Evolutionary conservation across 92 coral and sea anemone species (phyloP).

Genomic region (Ricordea florida): DNA sequence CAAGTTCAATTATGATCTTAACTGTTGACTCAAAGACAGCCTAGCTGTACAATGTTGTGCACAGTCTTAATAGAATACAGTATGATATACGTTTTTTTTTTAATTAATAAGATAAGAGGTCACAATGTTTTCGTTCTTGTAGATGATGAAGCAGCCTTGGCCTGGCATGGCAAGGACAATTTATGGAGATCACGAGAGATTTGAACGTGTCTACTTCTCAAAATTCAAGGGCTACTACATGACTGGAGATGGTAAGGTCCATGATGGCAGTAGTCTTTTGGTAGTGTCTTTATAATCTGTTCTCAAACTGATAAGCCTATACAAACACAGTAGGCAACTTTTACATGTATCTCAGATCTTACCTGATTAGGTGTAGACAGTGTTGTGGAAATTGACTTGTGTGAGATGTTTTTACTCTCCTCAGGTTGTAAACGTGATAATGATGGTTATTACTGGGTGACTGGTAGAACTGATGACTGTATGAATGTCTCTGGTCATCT

Average conservation of each 20-base stretch:
- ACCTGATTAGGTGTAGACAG: too few relatives aligned
- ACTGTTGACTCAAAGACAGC: too few relatives aligned
- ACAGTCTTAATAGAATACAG: too few relatives aligned
- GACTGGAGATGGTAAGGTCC: constrained; percentile 99
- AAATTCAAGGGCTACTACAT: constrained; percentile 93
- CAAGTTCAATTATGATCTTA: too few relatives aligned
- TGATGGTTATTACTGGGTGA: constrained; percentile 95
- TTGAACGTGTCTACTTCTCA: constrained; percentile 90
- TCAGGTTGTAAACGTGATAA: constrained; percentile 90
- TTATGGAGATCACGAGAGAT: constrained; percentile 89
- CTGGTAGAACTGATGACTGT: constrained; percentile 97
- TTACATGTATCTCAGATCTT: too few relatives aligned
- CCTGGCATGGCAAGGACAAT: constrained; percentile 98
- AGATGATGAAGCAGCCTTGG: constrained; percentile 98
- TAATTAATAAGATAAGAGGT: too few relatives aligned
- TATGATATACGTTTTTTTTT: too few relatives aligned
- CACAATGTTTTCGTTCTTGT: not conserved
- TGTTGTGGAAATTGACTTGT: not conserved
- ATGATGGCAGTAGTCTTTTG: too few relatives aligned
- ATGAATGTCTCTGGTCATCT: constrained; percentile 98
- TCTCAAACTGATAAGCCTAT: not conserved
- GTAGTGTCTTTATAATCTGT: not conserved
- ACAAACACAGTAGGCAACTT: too few relatives aligned
- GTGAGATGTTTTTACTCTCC: not conserved
- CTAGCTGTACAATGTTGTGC: too few relatives aligned